Conservation (phyloP, 2,888 invertebrate genomes). For the Leptinotarsa juncta region DNA sequence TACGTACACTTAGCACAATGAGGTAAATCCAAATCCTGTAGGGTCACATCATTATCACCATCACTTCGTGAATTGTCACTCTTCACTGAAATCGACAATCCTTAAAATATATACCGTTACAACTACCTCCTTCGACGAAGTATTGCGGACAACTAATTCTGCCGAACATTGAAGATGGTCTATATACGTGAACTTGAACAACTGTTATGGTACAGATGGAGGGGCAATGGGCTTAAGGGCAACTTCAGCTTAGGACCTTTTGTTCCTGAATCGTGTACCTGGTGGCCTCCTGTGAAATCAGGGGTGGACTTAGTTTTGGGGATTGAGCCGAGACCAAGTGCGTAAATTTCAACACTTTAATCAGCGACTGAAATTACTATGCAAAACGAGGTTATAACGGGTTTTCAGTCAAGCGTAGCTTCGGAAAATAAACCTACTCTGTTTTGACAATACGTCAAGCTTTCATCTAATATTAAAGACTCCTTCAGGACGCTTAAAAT, state of each 20-base stretch:
- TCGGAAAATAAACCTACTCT: no score
- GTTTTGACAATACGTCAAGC: no score
- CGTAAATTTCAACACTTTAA: no score
- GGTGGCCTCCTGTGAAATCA: conserved; percentile 38
- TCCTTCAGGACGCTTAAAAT: no score
- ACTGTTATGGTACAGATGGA: conserved; percentile 48
- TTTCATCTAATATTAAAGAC: no score
- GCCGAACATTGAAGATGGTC: conserved; percentile 44
- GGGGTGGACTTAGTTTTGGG: conserved; percentile 39
- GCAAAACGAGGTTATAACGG: no score
- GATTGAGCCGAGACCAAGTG: background rate
- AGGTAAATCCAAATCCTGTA: conserved; percentile 28
- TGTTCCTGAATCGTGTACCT: conserved; percentile 49
- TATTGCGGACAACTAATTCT: conserved; percentile 36
- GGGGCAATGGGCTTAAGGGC: conserved; percentile 46
- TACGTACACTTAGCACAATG: background rate
- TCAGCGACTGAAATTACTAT: no score
- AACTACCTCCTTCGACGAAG: conserved; percentile 18
- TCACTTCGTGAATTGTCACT: conserved; percentile 21
- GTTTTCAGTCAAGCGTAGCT: no score
- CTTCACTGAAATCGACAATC: conserved; percentile 1
- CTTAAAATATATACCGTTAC: background rate
- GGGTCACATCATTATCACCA: conserved; percentile 30
- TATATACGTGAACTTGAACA: conserved; percentile 47
- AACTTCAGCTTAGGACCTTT: conserved; percentile 42